These are phyloP conservation scores for Microcebus jonahi DNA, from an alignment of 2,113 vertebrate genomes.

Conservation along the genomic window DNA sequence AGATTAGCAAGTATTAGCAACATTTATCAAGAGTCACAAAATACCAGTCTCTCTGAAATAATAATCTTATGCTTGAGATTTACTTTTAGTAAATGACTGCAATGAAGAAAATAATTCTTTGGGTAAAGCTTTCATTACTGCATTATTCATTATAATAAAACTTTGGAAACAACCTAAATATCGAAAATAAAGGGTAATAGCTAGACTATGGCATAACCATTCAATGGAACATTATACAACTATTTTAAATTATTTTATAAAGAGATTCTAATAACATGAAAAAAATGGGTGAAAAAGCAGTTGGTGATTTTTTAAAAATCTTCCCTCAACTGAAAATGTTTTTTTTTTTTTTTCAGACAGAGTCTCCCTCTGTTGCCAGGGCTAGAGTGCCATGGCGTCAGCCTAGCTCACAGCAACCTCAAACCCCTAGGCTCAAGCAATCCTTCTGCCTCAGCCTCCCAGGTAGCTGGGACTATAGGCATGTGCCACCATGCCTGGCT, in stretches of 20 bases:
- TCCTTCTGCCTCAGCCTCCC: too few species aligned
- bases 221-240: neutral
- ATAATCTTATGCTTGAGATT: constrained; percentile 2
- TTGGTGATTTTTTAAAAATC: neutral
- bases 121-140: neutral
- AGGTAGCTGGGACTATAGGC: too few species aligned
- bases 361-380: too few species aligned
- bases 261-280: neutral
- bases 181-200: neutral
- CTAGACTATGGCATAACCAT: neutral
- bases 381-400: too few species aligned
- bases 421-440: too few species aligned
- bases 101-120: neutral
- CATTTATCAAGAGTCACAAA: neutral
- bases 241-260: constrained; percentile 3
- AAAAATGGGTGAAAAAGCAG: neutral
- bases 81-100: neutral
- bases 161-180: constrained; percentile 28
- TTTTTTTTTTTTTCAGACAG: neutral
- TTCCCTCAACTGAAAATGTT: neutral
- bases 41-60: neutral
- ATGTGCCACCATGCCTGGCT: too few species aligned
- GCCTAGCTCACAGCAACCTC: too few species aligned
- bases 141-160: constrained; percentile 2
- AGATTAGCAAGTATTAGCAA: neutral